Evolutionary conservation across 2,888 invertebrate genomes (phyloP).

Genomic region (Microchrysa polita): DNA sequence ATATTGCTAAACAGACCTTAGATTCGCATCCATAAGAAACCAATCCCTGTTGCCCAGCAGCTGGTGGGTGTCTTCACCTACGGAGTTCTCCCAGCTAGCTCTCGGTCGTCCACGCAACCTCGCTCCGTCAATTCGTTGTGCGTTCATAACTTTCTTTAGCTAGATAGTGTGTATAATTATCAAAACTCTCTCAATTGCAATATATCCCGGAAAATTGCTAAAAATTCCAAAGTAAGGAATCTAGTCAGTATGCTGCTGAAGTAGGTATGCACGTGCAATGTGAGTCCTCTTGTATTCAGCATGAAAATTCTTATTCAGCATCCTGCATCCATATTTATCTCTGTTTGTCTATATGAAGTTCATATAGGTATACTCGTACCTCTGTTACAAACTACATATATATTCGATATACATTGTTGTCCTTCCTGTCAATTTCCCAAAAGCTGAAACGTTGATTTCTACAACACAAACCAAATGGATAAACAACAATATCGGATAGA

Average conservation of each 20-base stretch:
- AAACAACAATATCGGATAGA: too few relatives aligned
- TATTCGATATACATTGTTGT: slow-evolving; percentile 7
- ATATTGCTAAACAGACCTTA: too few relatives aligned
- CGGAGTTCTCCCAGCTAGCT: too few relatives aligned
- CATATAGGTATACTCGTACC: background rate
- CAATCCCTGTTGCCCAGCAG: too few relatives aligned
- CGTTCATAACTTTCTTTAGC: too few relatives aligned
- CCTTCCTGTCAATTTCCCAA: slow-evolving; percentile 34
- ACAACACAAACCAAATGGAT: slow-evolving; percentile 17
- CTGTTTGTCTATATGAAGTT: background rate
- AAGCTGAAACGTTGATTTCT: slow-evolving; percentile 36
- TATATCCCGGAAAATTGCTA: slow-evolving; percentile 31
- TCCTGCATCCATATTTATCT: background rate
- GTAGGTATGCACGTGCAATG: background rate
- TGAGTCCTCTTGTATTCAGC: background rate
- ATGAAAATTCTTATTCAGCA: background rate
- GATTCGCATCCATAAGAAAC: too few relatives aligned
- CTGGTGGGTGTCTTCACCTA: too few relatives aligned
- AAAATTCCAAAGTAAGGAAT: slow-evolving; percentile 17
- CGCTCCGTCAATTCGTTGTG: too few relatives aligned
- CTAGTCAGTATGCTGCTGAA: background rate
- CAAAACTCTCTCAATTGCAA: slow-evolving; percentile 22
- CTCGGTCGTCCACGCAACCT: too few relatives aligned
- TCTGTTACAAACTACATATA: too few relatives aligned
- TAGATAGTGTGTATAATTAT: too few relatives aligned